Percentiles rank a stretch among this genome's conserved stretches.
These are phyloP conservation scores for Micropoecilia bifurca DNA, from an alignment of 2,797 vertebrate species.

Conservation along the genomic window DNA sequence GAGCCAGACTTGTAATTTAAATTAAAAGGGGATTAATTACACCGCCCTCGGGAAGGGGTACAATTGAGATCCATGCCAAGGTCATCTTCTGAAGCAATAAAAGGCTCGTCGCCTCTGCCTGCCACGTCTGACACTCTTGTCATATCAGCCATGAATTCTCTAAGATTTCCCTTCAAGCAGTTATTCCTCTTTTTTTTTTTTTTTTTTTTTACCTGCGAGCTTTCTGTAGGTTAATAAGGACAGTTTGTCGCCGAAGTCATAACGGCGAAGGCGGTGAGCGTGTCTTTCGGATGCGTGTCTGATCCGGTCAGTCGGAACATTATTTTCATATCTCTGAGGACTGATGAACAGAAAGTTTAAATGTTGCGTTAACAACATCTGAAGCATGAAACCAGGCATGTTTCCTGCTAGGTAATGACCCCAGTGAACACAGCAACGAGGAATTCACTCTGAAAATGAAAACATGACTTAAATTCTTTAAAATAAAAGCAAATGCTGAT, in stretches of 20 bases:
- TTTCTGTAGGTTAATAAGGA: background rate
- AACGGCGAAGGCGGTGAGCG: background rate
- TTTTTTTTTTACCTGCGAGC: background rate
- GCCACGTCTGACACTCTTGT: slow-evolving; percentile 8
- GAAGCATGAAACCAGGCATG: background rate
- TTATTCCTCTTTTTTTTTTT: too few relatives aligned
- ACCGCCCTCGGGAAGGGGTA: background rate
- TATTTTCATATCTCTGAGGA: background rate
- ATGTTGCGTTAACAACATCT: too few relatives aligned
- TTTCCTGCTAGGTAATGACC: background rate
- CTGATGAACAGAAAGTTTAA: background rate
- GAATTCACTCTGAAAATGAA: background rate
- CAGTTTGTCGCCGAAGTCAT: background rate
- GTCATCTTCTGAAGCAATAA: slow-evolving; percentile 9
- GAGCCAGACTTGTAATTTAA: slow-evolving; percentile 6
- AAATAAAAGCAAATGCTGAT: background rate
- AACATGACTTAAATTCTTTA: background rate
- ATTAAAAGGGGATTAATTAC: slow-evolving; percentile 13
- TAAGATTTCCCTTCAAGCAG: background rate
- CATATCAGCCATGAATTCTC: background rate
- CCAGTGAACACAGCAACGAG: background rate
- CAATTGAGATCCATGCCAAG: slow-evolving; percentile 11
- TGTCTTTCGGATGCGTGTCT: background rate
- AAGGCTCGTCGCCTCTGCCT: background rate
- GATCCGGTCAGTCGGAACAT: background rate